Base-by-base conservation (phyloP, 37 sponge, comb jelly and placozoan genomes). In the Tethya wilhelma region DNA sequence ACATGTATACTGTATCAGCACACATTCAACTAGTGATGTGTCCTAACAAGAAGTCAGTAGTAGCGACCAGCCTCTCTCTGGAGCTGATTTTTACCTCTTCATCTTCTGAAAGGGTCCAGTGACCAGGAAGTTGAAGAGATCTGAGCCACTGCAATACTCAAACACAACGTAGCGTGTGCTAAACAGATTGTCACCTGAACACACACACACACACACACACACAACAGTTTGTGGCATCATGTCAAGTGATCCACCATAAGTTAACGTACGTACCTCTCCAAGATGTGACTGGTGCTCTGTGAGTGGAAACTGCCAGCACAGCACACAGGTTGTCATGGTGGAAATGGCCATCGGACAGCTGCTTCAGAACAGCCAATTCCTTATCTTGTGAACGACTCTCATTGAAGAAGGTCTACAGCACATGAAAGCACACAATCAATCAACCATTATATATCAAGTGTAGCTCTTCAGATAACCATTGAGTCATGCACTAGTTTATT, bases 61-160 rank as follows among this genome's bases (percentile, higher is more conserved):
- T n/a, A n/a, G n/a, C n/a, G n/a, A n/a, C n/a, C 53, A 49, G 53
- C 14, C 14, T 14, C 53, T 19, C 53, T 49, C 14, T 9, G 53
- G 14, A 49, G 9, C 9, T 9, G 59, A 58, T 58, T 22, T 17
- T 69, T n/a, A 90, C 86, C 43, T 81, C 14, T 56, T 64, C 30
- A 37, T 38, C 30, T 46, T 79, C 59, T 87, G 89, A 43, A 71
- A 87, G 5, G 93, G 93, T 53, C 93, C 93, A 26, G 85, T 87
- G 45, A 87, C 76, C 0, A 92, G 64, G 45, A 84, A 92, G 71
- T 88, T 92, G 89, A 92, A 92, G 59, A 92, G 44, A 58, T 92
- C 93, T 1, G 89, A 74, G 0, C 89, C 89, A 80, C 85, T 84
- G 65, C 93, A 92, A 74, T 87, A 92, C 73, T 92, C 93, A 84